Conservation (phyloP, 1,140 invertebrate genomes). For the Bombus ignitus region DNA sequence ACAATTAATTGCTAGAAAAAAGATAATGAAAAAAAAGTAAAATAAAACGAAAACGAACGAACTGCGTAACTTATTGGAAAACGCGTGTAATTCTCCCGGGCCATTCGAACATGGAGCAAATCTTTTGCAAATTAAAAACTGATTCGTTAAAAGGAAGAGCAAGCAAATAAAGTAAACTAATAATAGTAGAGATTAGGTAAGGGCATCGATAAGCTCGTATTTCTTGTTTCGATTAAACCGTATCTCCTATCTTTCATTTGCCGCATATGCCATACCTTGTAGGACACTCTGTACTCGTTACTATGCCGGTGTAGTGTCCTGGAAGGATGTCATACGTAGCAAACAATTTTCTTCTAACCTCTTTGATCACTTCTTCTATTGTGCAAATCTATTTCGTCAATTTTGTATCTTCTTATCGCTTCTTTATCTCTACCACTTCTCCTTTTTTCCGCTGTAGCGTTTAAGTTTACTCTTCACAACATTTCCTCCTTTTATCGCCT, state of each 20-base stretch:
- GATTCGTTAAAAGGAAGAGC: background rate
- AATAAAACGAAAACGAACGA: background rate
- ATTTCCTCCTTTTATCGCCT: too few relatives aligned
- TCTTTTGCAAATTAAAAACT: background rate
- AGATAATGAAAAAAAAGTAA: background rate
- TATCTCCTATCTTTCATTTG: background rate
- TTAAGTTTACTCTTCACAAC: too few relatives aligned
- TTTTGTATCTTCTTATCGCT: background rate
- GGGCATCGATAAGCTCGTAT: background rate
- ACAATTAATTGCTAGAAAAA: slow-evolving; percentile 13
- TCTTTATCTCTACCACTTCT: background rate
- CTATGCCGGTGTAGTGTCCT: slow-evolving; percentile 4
- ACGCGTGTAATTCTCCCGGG: background rate
- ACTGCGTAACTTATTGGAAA: background rate
- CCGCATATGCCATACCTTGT: slow-evolving; percentile 17
- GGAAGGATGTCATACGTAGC: slow-evolving; percentile 13
- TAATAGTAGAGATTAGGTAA: background rate
- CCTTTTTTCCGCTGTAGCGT: too few relatives aligned
- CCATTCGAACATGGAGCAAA: background rate
- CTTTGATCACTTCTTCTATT: slow-evolving; percentile 10
- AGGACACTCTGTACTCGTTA: slow-evolving; percentile 13
- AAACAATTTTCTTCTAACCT: slow-evolving; percentile 18
- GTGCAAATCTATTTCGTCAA: background rate
- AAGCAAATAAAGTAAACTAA: background rate
- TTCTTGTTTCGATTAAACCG: background rate